Percentiles rank a stretch among this genome's conserved stretches.
phyloP scores from a whole-genome alignment of 2,888 invertebrate species.

The Synanthedon vespiformis region DNA sequence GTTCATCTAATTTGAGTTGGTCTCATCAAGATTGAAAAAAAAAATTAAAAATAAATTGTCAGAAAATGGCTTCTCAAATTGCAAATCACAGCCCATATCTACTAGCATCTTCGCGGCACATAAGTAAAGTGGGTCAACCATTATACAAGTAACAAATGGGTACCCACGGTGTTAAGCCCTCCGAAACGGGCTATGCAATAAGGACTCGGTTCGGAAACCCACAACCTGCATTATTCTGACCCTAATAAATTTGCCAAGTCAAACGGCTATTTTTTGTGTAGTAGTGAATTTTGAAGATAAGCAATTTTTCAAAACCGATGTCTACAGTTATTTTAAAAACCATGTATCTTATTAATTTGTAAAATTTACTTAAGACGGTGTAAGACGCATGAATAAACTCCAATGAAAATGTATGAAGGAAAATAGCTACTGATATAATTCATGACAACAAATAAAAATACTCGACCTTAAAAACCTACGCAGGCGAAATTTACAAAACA shows the following conservation, averaged over 20 bases:
- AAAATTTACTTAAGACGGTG: no score
- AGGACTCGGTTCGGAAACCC: constrained; percentile 58
- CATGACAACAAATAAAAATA: constrained; percentile 22
- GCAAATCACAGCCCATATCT: constrained; percentile 45
- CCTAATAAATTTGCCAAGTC: constrained; percentile 66
- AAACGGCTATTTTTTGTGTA: constrained; percentile 51
- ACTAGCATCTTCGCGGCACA: constrained; percentile 39
- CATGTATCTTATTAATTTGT: no score
- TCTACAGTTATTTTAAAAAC: no score
- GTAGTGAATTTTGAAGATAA: no score
- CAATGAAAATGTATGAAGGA: background rate
- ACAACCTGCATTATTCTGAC: constrained; percentile 66
- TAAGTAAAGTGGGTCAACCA: constrained; percentile 63
- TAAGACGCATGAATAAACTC: background rate
- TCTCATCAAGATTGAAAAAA: no score
- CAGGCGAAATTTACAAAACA: constrained; percentile 61
- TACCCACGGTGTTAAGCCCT: constrained; percentile 27
- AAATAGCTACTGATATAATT: constrained; percentile 1
- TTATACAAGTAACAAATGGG: constrained; percentile 65
- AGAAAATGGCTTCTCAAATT: constrained; percentile 25
- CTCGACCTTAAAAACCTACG: constrained; percentile 35
- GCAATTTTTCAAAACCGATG: no score
- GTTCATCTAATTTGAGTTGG: no score
- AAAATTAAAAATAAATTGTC: no score
- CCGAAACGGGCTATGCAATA: constrained; percentile 58